Base-by-base conservation (phyloP, 2,797 vertebrate species). In the Masticophis lateralis region DNA sequence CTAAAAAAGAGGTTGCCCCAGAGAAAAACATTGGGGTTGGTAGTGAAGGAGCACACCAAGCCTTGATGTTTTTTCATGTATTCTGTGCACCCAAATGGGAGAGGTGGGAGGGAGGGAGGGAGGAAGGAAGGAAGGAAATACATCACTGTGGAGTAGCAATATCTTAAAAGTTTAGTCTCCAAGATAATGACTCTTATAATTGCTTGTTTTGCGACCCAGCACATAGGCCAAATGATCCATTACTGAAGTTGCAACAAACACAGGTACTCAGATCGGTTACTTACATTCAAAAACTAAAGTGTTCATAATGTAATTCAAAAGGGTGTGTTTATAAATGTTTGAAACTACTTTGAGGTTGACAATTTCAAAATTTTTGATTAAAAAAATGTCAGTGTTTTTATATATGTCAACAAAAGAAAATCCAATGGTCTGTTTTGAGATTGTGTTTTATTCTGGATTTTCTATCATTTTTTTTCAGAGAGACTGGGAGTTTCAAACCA, bases 401-500 rank as follows among this genome's bases (percentile, higher is more conserved):
- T 27, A 56, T 95, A 74, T 14, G 94, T 91, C 61, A 94, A 88
- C 47, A 37, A 74, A 16, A 14, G 79, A 95, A 94, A 94, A 93
- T 91, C 79, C 6, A 2, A 32, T 89, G 59, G 18, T 92, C 69
- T 83, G 88, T 94, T 95, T 89, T 69, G 91, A 95, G 0, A 51
- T 93, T 95, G 94, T 93, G 93, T 93, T 79, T 79, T 79, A 79
- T 79, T 79, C 69, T 43, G 18, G 3, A 43, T 79, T 43, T 43
- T 79, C 69, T 43, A 20, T 79, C 91, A 94, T 96, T 96, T 94
- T 91, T 91, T 92, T 95, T 94, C 7, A 20, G 28, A 66, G 28
- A 37, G 69, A 20, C 7, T 95, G 92, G 96, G 60, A 61, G 22
- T 27, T 27, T 61, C 60, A 92, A 94, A 79, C 91, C 96, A 93